Evolutionary conservation across 2,113 vertebrate species (phyloP).

Genomic region (Conger conger): DNA sequence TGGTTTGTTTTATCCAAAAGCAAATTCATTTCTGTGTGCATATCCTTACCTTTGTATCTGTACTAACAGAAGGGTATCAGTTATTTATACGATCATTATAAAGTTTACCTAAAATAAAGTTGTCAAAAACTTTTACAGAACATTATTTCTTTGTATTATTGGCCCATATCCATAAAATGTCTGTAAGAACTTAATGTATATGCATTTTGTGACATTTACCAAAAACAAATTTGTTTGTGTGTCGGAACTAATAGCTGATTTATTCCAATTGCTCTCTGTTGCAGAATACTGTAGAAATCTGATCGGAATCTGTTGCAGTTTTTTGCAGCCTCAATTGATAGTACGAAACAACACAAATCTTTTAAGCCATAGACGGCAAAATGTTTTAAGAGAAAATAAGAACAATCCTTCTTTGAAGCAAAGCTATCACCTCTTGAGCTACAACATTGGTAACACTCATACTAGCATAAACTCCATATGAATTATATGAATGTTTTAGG

Average conservation of each 20-base stretch:
- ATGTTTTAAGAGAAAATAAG: neutral
- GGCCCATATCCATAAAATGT: neutral
- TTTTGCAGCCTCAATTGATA: neutral
- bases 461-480: no score
- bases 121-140: neutral
- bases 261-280: neutral
- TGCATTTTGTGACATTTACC: neutral
- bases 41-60: no score
- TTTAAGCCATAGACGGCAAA: neutral
- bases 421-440: no score
- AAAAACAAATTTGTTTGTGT: neutral
- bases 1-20: no score
- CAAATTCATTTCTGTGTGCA: no score
- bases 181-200: neutral
- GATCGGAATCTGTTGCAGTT: neutral
- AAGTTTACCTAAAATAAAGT: neutral
- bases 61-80: neutral
- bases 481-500: no score
- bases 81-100: neutral
- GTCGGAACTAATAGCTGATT: neutral
- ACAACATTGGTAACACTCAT: no score
- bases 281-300: neutral
- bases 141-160: neutral
- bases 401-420: no score
- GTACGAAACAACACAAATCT: neutral